These are phyloP conservation scores for Noctua comes DNA, from an alignment of 2,888 invertebrate species.

Conservation along the genomic window DNA sequence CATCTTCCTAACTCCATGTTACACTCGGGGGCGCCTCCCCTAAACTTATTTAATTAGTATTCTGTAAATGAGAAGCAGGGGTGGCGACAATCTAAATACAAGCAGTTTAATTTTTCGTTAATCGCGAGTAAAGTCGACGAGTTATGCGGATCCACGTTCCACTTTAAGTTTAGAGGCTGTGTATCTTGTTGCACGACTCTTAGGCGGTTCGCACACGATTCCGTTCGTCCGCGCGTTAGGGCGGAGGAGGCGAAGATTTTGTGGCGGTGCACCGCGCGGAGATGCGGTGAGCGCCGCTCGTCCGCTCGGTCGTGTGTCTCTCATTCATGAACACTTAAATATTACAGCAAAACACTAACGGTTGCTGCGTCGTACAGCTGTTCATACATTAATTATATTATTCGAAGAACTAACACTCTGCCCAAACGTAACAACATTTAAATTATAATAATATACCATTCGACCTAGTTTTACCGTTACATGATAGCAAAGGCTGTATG, in stretches of 20 bases:
- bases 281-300: too few species aligned
- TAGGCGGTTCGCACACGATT: neutral
- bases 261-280: neutral
- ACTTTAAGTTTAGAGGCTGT: conserved; percentile 48
- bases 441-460: conserved; percentile 14
- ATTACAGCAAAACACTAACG: neutral
- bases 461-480: conserved; percentile 32
- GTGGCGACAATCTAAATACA: conserved; percentile 73
- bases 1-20: conserved; percentile 39
- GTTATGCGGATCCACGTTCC: conserved; percentile 71
- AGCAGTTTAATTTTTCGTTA: conserved; percentile 75
- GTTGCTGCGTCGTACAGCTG: neutral
- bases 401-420: conserved; percentile 1
- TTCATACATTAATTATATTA: neutral
- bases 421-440: conserved; percentile 4
- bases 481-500: conserved; percentile 14
- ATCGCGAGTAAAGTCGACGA: conserved; percentile 69
- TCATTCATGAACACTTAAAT: neutral
- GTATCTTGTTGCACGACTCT: conserved; percentile 47
- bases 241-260: neutral
- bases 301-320: neutral
- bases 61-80: conserved; percentile 71
- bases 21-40: conserved; percentile 35
- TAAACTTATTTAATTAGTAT: conserved; percentile 79
- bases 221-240: neutral